Conservation (phyloP, 2,888 invertebrate genomes). For the Athetis lepigone region DNA sequence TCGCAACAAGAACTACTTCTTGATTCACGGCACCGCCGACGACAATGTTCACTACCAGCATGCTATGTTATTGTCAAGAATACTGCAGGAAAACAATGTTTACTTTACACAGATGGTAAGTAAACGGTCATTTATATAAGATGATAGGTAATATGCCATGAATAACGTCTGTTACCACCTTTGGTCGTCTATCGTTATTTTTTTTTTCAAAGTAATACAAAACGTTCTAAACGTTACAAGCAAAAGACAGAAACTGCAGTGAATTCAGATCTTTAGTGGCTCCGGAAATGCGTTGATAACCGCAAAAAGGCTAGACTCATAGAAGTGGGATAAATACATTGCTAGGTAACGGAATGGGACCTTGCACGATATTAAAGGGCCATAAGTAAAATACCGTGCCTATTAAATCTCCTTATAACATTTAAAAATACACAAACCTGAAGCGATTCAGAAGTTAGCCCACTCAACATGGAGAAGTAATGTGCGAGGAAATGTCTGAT, state of each 20-base stretch:
- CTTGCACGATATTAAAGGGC: too few relatives aligned
- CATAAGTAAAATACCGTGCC: not conserved
- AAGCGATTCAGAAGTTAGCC: conserved; percentile 31
- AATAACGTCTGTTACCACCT: too few relatives aligned
- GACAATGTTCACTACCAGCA: conserved; percentile 99
- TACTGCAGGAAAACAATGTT: conserved; percentile 95
- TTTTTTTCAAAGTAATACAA: too few relatives aligned
- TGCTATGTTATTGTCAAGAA: conserved; percentile 96
- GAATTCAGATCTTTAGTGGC: too few relatives aligned
- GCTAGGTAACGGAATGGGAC: too few relatives aligned
- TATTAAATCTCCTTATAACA: not conserved
- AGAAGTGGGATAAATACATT: too few relatives aligned
- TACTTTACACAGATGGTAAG: conserved; percentile 97
- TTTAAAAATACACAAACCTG: conserved; percentile 33
- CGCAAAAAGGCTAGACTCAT: too few relatives aligned
- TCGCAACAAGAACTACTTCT: conserved; percentile 94
- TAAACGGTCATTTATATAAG: not conserved
- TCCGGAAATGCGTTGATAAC: too few relatives aligned
- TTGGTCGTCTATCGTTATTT: too few relatives aligned
- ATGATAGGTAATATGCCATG: too few relatives aligned
- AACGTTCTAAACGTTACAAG: too few relatives aligned
- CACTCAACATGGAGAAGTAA: conserved; percentile 39
- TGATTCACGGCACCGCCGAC: conserved; percentile 98
- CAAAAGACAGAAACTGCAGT: too few relatives aligned
- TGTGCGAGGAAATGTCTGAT: conserved; percentile 51